These are phyloP conservation scores for Tridacna crocea DNA, from an alignment of 2,888 invertebrate genomes.

Conservation along the genomic window DNA sequence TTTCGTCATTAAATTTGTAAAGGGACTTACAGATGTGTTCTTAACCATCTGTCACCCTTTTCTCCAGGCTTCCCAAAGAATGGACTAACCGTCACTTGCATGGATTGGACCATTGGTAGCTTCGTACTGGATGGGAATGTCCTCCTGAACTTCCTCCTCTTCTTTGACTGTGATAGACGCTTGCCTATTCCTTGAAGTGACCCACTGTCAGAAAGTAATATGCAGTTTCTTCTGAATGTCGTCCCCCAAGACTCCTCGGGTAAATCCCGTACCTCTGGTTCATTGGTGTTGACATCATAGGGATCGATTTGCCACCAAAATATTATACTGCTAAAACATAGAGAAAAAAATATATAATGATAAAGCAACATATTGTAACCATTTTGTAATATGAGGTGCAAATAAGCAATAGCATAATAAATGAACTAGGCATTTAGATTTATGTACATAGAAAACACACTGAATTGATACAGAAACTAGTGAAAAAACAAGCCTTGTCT, in stretches of 20 bases:
- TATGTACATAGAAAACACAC: no score
- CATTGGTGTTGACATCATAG: conserved; percentile 22
- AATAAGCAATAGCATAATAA: no score
- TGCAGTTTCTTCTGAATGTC: not conserved
- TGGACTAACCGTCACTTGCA: not conserved
- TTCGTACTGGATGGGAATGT: no score
- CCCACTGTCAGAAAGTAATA: not conserved
- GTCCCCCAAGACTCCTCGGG: conserved; percentile 18
- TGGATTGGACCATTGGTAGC: not conserved
- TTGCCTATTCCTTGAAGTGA: not conserved
- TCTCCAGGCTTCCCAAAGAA: conserved; percentile 20
- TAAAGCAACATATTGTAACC: no score
- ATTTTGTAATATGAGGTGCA: no score
- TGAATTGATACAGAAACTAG: no score
- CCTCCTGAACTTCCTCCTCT: not conserved
- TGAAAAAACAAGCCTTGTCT: no score
- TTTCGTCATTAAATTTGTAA: conserved; percentile 1
- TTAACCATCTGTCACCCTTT: conserved; percentile 1
- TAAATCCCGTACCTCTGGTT: not conserved
- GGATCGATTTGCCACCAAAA: conserved; percentile 8
- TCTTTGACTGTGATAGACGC: not conserved
- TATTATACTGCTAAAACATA: conserved; percentile 5
- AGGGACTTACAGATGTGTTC: conserved; percentile 4
- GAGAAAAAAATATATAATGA: no score
- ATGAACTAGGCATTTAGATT: no score